A percentile compares a stretch with the other conserved stretches of the same genome.
Evolutionary conservation across 1,140 invertebrate species (phyloP).

Genomic region (Drosophila malerkotliana): DNA sequence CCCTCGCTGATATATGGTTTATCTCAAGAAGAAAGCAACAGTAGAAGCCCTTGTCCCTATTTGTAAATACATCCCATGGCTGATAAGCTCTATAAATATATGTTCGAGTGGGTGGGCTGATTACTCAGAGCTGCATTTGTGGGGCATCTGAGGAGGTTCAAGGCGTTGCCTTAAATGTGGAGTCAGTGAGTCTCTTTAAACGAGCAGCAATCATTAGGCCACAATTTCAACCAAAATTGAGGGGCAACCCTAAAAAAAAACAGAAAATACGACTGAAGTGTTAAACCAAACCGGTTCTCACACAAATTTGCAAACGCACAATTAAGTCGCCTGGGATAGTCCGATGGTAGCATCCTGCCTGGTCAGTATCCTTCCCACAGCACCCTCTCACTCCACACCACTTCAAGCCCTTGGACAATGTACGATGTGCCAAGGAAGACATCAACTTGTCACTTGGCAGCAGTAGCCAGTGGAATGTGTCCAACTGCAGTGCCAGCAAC

Average conservation of each 20-base stretch:
- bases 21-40: slow-evolving; percentile 23
- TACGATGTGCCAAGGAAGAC: slow-evolving; percentile 60
- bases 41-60: slow-evolving; percentile 35
- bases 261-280: not conserved
- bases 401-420: not conserved
- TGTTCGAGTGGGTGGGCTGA: not conserved
- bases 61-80: slow-evolving; percentile 1
- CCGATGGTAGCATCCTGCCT: not conserved
- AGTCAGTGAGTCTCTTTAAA: not conserved
- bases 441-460: slow-evolving; percentile 69
- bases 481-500: slow-evolving; percentile 7
- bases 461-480: slow-evolving; percentile 6
- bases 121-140: slow-evolving; percentile 26
- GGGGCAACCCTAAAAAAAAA: slow-evolving; percentile 7
- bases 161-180: slow-evolving; percentile 2
- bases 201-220: not conserved
- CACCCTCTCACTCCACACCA: not conserved
- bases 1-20: slow-evolving; percentile 27
- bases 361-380: slow-evolving; percentile 48
- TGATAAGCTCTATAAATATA: slow-evolving; percentile 13
- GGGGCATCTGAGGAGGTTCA: slow-evolving; percentile 29
- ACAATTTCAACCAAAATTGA: slow-evolving; percentile 1
- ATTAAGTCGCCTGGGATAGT: slow-evolving; percentile 66
- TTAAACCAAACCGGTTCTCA: slow-evolving; percentile 40
- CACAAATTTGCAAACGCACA: slow-evolving; percentile 68